Percentiles rank a stretch among this genome's conserved stretches.
phyloP scores from a whole-genome alignment of 2,888 invertebrate species.

The Parelbella ahira region DNA sequence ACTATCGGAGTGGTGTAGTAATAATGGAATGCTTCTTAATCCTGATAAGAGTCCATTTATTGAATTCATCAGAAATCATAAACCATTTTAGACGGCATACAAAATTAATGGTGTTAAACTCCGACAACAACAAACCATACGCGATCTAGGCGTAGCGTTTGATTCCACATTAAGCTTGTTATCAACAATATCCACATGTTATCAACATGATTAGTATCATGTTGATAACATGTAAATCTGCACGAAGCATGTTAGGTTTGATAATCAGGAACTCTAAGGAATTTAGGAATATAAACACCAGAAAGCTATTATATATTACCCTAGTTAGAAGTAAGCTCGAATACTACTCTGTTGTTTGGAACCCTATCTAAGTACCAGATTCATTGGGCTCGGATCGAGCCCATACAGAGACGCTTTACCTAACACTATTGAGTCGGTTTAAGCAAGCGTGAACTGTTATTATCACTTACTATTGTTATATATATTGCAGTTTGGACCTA shows the following conservation, averaged over 20 bases:
- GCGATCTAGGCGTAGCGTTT: background rate
- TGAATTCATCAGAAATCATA: background rate
- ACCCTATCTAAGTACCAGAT: too few species aligned
- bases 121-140: background rate
- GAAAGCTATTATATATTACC: slow-evolving; percentile 9
- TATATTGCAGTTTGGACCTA: too few species aligned
- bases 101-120: background rate
- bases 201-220: too few species aligned
- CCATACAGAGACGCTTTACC: too few species aligned
- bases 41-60: background rate
- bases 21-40: background rate
- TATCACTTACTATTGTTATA: too few species aligned
- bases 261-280: slow-evolving; percentile 17
- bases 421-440: too few species aligned
- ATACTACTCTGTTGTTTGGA: slow-evolving; percentile 15
- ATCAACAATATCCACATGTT: too few species aligned
- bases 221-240: slow-evolving; percentile 7
- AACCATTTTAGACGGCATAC: background rate
- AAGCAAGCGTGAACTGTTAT: too few species aligned
- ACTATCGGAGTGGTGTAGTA: background rate
- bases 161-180: slow-evolving; percentile 3
- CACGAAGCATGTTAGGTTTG: slow-evolving; percentile 16
- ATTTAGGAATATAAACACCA: slow-evolving; percentile 8
- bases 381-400: too few species aligned
- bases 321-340: slow-evolving; percentile 12